Conservation (phyloP, 1,140 invertebrate species). For the Diachasmimorpha longicaudata region DNA sequence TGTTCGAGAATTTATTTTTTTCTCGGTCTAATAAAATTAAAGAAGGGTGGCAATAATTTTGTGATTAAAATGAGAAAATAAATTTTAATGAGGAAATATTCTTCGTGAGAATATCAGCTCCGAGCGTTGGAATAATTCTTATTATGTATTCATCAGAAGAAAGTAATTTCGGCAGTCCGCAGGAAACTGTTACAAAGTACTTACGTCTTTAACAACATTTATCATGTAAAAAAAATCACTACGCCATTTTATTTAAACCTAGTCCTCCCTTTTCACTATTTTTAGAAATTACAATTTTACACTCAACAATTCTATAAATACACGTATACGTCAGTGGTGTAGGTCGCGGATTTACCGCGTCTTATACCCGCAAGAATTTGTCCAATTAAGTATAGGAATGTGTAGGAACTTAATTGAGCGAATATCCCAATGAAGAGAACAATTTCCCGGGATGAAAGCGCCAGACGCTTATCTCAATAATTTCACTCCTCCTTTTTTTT, state of each 20-base stretch:
- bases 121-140: no score
- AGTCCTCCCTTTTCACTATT: neutral
- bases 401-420: constrained; percentile 19
- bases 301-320: neutral
- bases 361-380: constrained; percentile 21
- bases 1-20: no score
- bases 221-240: neutral
- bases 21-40: no score
- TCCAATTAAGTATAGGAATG: constrained; percentile 29
- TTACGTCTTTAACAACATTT: no score
- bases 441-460: neutral
- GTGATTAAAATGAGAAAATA: no score
- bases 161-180: no score
- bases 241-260: neutral
- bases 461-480: neutral
- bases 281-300: neutral
- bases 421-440: constrained; percentile 24
- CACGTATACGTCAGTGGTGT: neutral
- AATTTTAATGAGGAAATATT: no score
- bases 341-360: neutral
- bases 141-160: no score
- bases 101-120: no score
- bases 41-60: no score
- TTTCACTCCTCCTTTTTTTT: neutral
- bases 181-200: no score